Percentiles rank a stretch among this genome's conserved stretches.
Conservation (phyloP, 2,888 invertebrate species). For the Bembecia ichneumoniformis region DNA sequence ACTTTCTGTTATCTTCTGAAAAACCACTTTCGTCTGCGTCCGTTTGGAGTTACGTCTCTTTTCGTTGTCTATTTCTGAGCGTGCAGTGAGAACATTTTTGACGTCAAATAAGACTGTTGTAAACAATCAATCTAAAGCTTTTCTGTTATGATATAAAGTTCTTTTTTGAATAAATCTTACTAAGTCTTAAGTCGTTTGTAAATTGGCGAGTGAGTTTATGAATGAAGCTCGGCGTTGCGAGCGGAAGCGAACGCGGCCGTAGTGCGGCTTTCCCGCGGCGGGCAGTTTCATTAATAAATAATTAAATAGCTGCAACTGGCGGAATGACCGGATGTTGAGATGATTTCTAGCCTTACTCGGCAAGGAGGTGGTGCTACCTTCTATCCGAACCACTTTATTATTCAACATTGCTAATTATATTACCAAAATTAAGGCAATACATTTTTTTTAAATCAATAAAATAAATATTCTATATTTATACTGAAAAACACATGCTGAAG, state of each 20-base stretch:
- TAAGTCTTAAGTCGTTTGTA: slow-evolving; percentile 26
- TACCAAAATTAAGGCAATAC: too few species aligned
- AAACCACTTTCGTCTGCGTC: slow-evolving; percentile 63
- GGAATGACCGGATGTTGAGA: slow-evolving; percentile 67
- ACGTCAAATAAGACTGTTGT: slow-evolving; percentile 23
- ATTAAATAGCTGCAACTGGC: slow-evolving; percentile 65
- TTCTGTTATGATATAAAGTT: slow-evolving; percentile 23
- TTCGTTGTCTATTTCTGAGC: slow-evolving; percentile 58
- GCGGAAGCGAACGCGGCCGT: slow-evolving; percentile 66
- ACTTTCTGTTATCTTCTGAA: slow-evolving; percentile 56
- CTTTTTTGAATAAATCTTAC: slow-evolving; percentile 20
- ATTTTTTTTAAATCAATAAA: too few species aligned
- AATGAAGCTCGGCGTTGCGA: slow-evolving; percentile 69
- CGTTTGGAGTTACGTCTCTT: slow-evolving; percentile 58
- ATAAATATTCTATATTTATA: too few species aligned
- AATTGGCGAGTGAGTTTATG: slow-evolving; percentile 47
- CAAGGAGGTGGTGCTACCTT: slow-evolving; percentile 29
- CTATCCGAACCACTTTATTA: not conserved
- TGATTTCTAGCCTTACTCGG: slow-evolving; percentile 56
- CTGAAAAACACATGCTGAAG: too few species aligned
- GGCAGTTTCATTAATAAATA: slow-evolving; percentile 70
- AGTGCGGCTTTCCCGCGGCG: slow-evolving; percentile 68
- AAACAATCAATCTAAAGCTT: not conserved
- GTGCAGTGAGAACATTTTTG: slow-evolving; percentile 18
- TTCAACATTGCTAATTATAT: too few species aligned